Percentiles rank a stretch among this genome's conserved stretches.
phyloP scores from a whole-genome alignment of 2,113 vertebrate species.

The Tenrec ecaudatus region DNA sequence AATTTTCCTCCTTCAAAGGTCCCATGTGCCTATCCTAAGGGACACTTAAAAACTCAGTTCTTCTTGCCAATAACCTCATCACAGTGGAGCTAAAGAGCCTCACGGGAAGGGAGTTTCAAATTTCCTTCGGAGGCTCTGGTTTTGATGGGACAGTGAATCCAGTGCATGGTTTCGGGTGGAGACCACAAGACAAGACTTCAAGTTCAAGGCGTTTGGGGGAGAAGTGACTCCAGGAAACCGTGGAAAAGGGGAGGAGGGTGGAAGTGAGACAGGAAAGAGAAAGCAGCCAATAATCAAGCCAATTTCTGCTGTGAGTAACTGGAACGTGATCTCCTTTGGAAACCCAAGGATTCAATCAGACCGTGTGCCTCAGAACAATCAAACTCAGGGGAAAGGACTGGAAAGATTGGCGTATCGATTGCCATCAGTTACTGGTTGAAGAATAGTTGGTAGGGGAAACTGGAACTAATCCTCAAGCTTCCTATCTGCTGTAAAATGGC shows the following conservation, averaged over 20 bases:
- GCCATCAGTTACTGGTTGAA: background rate
- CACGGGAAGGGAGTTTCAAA: background rate
- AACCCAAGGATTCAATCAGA: background rate
- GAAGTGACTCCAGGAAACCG: background rate
- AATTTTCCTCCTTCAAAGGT: slow-evolving; percentile 52
- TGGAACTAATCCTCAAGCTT: background rate
- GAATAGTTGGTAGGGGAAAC: background rate
- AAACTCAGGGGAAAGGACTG: background rate
- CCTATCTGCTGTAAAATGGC: background rate
- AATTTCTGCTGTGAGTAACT: background rate
- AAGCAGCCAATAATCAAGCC: background rate
- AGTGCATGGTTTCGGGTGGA: background rate
- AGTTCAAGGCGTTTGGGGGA: background rate
- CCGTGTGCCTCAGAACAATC: background rate
- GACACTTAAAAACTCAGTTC: slow-evolving; percentile 39
- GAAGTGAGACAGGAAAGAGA: background rate
- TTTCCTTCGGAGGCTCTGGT: slow-evolving; percentile 5
- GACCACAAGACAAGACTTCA: background rate
- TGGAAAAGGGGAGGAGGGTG: background rate
- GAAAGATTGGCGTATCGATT: background rate
- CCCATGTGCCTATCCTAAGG: background rate
- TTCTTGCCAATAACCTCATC: slow-evolving; percentile 56
- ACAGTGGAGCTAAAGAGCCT: slow-evolving; percentile 5
- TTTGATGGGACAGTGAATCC: background rate
- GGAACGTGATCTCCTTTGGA: background rate